phyloP scores from a whole-genome alignment of 2,888 invertebrate species.

The Drosophila demipolita region DNA sequence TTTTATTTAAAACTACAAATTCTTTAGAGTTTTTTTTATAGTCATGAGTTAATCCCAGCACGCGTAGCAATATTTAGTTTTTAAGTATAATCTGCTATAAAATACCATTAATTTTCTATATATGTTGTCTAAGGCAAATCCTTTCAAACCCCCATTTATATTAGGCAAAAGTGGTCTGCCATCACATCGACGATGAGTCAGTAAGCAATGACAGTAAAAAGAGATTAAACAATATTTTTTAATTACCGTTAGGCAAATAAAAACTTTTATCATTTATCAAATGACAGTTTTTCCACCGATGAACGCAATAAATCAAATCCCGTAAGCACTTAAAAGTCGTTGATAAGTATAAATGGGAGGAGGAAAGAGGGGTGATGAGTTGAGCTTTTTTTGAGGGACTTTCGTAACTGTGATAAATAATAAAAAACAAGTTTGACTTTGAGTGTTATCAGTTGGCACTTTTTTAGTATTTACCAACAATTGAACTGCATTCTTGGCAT shows the following conservation, averaged over 20 bases:
- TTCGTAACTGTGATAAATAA: conserved; percentile 20
- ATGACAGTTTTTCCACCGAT: conserved; percentile 36
- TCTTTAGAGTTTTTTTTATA: background rate
- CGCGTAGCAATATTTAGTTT: background rate
- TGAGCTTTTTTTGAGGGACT: conserved; percentile 24
- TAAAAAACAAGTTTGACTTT: conserved; percentile 21
- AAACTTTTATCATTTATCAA: conserved; percentile 78
- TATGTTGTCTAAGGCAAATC: background rate
- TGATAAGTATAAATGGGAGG: conserved; percentile 19
- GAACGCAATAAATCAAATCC: conserved; percentile 72
- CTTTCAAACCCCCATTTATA: background rate
- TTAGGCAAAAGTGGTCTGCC: background rate
- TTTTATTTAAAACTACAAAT: background rate
- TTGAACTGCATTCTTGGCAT: background rate
- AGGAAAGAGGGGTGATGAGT: conserved; percentile 23
- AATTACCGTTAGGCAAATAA: conserved; percentile 68
- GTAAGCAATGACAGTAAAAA: conserved; percentile 29
- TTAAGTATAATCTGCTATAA: background rate
- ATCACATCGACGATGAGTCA: conserved; percentile 38
- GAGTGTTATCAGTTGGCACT: conserved; percentile 24
- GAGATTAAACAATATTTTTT: conserved; percentile 66
- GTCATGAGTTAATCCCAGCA: background rate
- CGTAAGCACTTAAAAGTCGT: conserved; percentile 60
- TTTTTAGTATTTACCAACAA: background rate
- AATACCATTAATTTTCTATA: background rate